Evolutionary conservation across 64 coral and sea anemone species (phyloP).

Genomic region (Montipora sp.): DNA sequence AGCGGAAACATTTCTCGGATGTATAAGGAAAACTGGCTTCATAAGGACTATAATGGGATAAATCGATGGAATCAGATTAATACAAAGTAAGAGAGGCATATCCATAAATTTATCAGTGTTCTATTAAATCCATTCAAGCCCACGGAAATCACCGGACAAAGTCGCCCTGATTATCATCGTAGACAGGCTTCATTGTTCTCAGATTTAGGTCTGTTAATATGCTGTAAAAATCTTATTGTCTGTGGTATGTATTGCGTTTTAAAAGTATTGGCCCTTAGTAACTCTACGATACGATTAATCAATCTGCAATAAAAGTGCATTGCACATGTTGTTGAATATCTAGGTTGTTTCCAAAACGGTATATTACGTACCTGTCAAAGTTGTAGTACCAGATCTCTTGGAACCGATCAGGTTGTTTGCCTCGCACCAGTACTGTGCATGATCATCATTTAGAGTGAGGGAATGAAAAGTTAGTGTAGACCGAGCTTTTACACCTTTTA

Average conservation of each 20-base stretch:
- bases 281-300: no score
- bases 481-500: not conserved
- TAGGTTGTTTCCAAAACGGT: not conserved
- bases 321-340: no score
- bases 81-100: not conserved
- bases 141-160: no score
- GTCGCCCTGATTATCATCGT: no score
- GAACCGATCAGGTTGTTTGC: conserved; percentile 11
- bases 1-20: not conserved
- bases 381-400: not conserved
- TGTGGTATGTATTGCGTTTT: no score
- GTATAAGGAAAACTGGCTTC: conserved; percentile 12
- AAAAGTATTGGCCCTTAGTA: no score
- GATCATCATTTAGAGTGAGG: not conserved
- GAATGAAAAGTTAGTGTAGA: conserved; percentile 17
- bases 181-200: no score
- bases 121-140: no score
- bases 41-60: not conserved
- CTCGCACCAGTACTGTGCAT: conserved; percentile 36
- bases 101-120: no score
- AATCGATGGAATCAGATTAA: not conserved
- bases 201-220: no score
- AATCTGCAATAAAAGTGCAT: no score
- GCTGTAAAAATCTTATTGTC: no score
- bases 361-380: not conserved